Evolutionary conservation across 2,888 invertebrate genomes (phyloP), one percentile per base, ranked within the genome.

Genomic region (Drosophila nigricruria): DNA sequence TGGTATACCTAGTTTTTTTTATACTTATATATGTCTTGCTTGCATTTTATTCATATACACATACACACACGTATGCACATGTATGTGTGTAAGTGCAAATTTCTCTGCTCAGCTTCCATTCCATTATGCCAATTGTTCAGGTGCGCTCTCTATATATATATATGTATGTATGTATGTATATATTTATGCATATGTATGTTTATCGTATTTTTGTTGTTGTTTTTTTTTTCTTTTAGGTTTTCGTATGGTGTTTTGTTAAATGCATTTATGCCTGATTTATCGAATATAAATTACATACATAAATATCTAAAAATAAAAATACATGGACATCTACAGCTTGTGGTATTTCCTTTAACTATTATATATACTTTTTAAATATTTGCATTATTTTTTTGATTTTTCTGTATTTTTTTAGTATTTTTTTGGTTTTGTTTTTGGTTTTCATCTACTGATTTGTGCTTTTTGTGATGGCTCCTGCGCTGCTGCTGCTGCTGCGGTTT

Each of bases 241-340:
- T 73, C 52, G 61, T 70, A 70, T 77, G 67, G 62, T 66, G 54
- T 75, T 72, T 75, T 72, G 59, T 66, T 84, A 84, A 84, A 84
- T 84, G 83, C 83, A 73, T 68, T 70, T 83, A 84, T 85, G 83
- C 80, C 80, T 83, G 82, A 83, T 86, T 76, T 76, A 78, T 84
- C 69, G 60, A 74, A 81, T 84, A 73, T 80, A 75, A 81, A 85
- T 82, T 84, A 80, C 86, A 85, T 83, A 82, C 85, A 83, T 76
- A 81, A 85, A 83, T 84, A 85, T 79, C 76, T 80, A 83, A 79
- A 70, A 87, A 81, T 73, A 68, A 69, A 78, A 77, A 70, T 77
- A 85, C 89, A 90, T 89, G 84, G 80, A 81, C 87, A 64, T 70
- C 82, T 84, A 82, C 71, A 71, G 47, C 66, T 75, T 71, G 58